phyloP scores from a whole-genome alignment of 2,888 invertebrate genomes.

The Seira ritae region DNA sequence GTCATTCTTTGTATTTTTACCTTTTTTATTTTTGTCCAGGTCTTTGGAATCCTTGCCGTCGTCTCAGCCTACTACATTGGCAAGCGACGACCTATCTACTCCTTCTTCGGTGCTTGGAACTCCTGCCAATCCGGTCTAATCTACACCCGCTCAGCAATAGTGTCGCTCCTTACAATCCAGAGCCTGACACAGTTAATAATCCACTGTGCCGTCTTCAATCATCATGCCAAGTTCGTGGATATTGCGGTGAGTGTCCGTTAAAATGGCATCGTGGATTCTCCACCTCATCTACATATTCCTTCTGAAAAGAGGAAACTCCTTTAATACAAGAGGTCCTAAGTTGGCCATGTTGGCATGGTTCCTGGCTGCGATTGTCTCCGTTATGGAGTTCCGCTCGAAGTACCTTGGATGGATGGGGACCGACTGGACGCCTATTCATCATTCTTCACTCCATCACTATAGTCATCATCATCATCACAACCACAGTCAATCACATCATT shows the following conservation, averaged over 20 bases:
- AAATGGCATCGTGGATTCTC: constrained; percentile 87
- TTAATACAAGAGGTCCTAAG: constrained; percentile 86
- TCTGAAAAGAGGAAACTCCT: constrained; percentile 77
- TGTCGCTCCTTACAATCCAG: constrained; percentile 80
- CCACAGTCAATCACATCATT: background rate
- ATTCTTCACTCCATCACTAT: background rate
- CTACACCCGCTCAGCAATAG: constrained; percentile 81
- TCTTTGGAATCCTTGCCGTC: constrained; percentile 80
- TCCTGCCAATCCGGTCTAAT: constrained; percentile 81
- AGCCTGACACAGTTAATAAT: constrained; percentile 78
- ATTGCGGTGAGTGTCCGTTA: constrained; percentile 83
- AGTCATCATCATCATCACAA: background rate
- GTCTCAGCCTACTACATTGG: constrained; percentile 90
- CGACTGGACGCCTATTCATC: constrained; percentile 75
- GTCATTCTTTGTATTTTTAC: no score
- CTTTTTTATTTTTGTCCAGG: constrained; percentile 23
- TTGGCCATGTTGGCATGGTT: constrained; percentile 83
- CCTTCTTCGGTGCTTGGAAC: constrained; percentile 81
- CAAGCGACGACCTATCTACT: constrained; percentile 77
- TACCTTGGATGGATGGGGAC: constrained; percentile 76
- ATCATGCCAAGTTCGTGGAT: constrained; percentile 79
- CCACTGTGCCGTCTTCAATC: constrained; percentile 74
- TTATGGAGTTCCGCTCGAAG: constrained; percentile 83
- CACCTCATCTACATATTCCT: constrained; percentile 87
- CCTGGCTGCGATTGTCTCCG: constrained; percentile 81